Base-by-base conservation (phyloP, 2,797 vertebrate species). In the Diplodus sargus region DNA sequence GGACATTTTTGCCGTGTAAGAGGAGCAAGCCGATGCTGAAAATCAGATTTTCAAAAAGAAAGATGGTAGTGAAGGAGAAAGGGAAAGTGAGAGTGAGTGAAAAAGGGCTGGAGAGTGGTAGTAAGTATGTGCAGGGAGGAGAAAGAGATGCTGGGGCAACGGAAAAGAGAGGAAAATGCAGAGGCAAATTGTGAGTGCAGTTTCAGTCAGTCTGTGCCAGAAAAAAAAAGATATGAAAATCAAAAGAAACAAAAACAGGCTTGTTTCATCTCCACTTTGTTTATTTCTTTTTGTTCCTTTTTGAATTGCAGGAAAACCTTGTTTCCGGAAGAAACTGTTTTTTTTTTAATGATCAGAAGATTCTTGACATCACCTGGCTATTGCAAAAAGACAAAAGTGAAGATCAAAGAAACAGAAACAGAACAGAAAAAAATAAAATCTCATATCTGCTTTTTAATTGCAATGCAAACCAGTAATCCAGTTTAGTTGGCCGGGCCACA, bases 211-310 rank as follows among this genome's bases (percentile, higher is more conserved):
- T 73, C 61, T 80, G 80, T 86, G 86, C 85, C 79, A 79, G 75
- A 72, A 83, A 56, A 85, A 56, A 85, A 43, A 11, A 83, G 5
- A 66, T 49, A 61, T 62, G n/a, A 69, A 71, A 71, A 81, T 61
- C 22, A 82, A 66, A 70, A 57, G 17, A 62, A 69, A 80, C 48
- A n/a, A 69, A 73, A 88, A 68, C 74, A 83, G 86, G 80, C 83
- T 83, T 69, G 72, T 90, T 91, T 92, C 79, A 92, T 90, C 88
- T 89, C 82, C 87, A 90, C 82, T 86, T 87, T 82, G 43, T 81
- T 68, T 72, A 3, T 42, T 60, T 78, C 71, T 52, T 58, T 12
- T 25, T 28, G 28, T 13, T 25, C 63, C 6, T 23, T 56, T 59
- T 64, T 48, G n/a, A 54, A 76, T 17, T 79, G 63, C 18, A 49